Percentiles rank a stretch among this genome's conserved stretches.
phyloP scores from a whole-genome alignment of 2,888 invertebrate genomes.

The Pterostichus niger region DNA sequence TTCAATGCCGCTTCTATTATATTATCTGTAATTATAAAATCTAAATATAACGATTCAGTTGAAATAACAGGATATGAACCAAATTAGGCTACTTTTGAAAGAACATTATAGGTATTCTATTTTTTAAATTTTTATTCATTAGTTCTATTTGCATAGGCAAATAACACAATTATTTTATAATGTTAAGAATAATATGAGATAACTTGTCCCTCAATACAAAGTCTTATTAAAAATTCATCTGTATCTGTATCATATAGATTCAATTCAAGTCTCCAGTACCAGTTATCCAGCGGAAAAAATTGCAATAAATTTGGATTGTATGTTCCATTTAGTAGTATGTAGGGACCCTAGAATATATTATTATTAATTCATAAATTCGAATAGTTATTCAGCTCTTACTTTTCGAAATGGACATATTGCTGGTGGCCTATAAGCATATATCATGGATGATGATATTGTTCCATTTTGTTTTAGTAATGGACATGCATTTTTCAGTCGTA shows the following conservation, averaged over 20 bases:
- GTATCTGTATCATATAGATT: neutral
- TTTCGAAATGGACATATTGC: conserved; percentile 8
- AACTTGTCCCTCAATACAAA: conserved; percentile 9
- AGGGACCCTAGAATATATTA: neutral
- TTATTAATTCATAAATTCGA: too few species aligned
- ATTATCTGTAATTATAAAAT: too few species aligned
- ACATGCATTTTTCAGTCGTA: neutral
- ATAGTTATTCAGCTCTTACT: neutral
- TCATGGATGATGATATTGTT: neutral
- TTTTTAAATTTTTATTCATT: too few species aligned
- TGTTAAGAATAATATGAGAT: too few species aligned
- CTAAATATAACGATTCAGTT: too few species aligned
- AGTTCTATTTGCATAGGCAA: too few species aligned
- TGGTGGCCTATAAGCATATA: neutral
- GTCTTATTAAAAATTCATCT: neutral
- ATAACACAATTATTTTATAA: too few species aligned
- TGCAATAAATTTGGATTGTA: neutral
- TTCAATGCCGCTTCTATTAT: too few species aligned
- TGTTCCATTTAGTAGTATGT: neutral
- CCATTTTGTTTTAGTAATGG: neutral
- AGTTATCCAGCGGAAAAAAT: conserved; percentile 5
- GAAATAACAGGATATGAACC: too few species aligned
- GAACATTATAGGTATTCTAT: too few species aligned
- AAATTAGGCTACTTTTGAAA: too few species aligned
- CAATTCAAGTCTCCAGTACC: neutral